Evolutionary conservation across 2,113 vertebrate species (phyloP), one percentile per base, ranked within the genome.

Genomic region (mouse (Mus musculus)): DNA sequence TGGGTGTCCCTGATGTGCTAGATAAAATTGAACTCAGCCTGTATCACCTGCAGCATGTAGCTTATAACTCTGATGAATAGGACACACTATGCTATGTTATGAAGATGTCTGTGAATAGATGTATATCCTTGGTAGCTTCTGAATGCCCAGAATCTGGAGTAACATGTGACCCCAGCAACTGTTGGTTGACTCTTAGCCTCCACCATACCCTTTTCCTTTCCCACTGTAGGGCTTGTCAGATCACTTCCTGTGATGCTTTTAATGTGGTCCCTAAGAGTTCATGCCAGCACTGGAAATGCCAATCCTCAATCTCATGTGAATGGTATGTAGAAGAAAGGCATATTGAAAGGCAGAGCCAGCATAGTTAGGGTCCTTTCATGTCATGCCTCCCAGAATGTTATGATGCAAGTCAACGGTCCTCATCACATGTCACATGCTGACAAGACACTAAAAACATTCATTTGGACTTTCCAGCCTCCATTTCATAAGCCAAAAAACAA

Each of bases 51-150:
- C 46, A 72, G n/a, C 65, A 46, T 59, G 6, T 28, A 80, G 49
- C n/a, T 49, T 28, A 12, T 65, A 54, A n/a, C 69, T 77, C 67
- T n/a, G 0, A 8, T 54, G 39, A 77, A 42, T 78, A 54, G 73
- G 71, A 88, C 81, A 72, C n/a, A 42, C 46, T 49, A 39, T 75
- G 42, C 26, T 28, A 81, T 86, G 17, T 36, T 95, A 76, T 87
- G 67, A 95, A 63, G 39, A 82, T 78, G 46, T 69, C 46, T 92
- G 20, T 61, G 56, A 95, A 82, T 39, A 95, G 4, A 90, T 85
- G 2, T n/a, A 33, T 39, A 13, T 72, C 10, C 33, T 73, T 72
- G 46, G 39, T 72, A 61, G 49, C 36, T 59, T 90, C 61, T 88
- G 67, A 85, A 82, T n/a, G 4, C 7, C 59, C 46, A 36, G 46